phyloP scores from a whole-genome alignment of 53 echinoderm and acorn worm species.

The Crossaster papposus region DNA sequence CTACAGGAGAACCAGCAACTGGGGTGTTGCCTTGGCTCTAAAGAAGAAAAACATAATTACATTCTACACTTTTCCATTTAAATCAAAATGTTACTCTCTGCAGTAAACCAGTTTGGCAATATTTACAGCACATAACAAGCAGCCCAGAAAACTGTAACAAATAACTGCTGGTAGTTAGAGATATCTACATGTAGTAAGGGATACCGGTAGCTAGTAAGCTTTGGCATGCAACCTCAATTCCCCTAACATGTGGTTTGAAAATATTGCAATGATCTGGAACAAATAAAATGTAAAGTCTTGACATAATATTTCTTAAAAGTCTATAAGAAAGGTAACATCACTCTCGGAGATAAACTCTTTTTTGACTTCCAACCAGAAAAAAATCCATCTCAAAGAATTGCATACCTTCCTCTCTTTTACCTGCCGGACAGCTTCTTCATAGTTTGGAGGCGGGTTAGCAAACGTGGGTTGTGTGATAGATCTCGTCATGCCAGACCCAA shows the following conservation, averaged over 20 bases:
- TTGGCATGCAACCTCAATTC: too few species aligned
- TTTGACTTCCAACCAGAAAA: background rate
- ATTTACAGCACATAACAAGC: too few species aligned
- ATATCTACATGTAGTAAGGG: too few species aligned
- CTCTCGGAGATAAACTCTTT: background rate
- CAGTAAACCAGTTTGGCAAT: too few species aligned
- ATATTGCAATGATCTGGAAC: too few species aligned
- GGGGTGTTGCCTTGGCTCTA: slow-evolving; percentile 61
- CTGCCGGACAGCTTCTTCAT: slow-evolving; percentile 95
- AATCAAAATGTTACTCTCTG: background rate
- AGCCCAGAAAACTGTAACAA: too few species aligned
- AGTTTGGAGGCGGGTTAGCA: slow-evolving; percentile 90
- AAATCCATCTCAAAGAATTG: slow-evolving; percentile 2
- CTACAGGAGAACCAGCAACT: slow-evolving; percentile 53
- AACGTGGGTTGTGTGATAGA: slow-evolving; percentile 80
- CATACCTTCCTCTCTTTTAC: slow-evolving; percentile 83
- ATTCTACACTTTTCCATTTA: background rate
- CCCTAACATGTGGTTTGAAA: too few species aligned
- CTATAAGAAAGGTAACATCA: background rate
- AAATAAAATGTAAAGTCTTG: too few species aligned
- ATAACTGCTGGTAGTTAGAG: background rate
- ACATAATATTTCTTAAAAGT: background rate
- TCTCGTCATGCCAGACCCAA: slow-evolving; percentile 60
- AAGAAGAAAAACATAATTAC: background rate
- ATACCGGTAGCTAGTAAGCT: too few species aligned